Percentiles rank a stretch among this genome's conserved stretches.
Evolutionary conservation across 2,797 vertebrate species (phyloP).

Genomic region (Psittacula derbiana): DNA sequence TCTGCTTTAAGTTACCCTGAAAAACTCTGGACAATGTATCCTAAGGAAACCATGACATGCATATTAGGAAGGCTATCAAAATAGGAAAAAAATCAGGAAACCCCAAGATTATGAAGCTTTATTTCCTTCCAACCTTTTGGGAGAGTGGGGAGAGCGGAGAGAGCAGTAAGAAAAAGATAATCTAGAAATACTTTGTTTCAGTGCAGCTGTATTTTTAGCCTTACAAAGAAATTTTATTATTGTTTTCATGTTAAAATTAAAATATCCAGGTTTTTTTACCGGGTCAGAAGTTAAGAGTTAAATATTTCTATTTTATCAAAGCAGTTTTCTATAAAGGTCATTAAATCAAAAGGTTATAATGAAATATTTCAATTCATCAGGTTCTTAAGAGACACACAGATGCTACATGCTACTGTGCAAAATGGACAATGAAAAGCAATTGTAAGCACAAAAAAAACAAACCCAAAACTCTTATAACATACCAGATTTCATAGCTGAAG

Average conservation of each 20-base stretch:
- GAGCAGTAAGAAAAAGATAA: not conserved
- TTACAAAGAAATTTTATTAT: not conserved
- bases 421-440: not conserved
- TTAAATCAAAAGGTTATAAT: not conserved
- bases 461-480: not conserved
- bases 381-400: not conserved
- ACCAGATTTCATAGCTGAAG: not conserved
- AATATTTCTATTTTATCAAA: not conserved
- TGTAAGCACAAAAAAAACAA: not conserved
- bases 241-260: not conserved
- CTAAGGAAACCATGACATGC: not conserved
- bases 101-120: not conserved
- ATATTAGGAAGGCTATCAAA: not conserved
- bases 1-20: not conserved
- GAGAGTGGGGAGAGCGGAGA: not conserved
- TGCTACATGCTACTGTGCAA: not conserved
- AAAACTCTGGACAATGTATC: not conserved
- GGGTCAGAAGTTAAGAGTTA: not conserved
- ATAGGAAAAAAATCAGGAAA: not conserved
- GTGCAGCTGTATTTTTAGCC: not conserved
- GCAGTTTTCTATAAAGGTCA: not conserved
- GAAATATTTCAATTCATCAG: not conserved
- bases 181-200: not conserved
- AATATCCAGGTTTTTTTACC: not conserved
- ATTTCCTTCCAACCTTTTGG: not conserved